Evolutionary conservation across 2,113 vertebrate genomes (phyloP), one percentile per base, ranked within the genome.

Genomic region (Clupea harengus): DNA sequence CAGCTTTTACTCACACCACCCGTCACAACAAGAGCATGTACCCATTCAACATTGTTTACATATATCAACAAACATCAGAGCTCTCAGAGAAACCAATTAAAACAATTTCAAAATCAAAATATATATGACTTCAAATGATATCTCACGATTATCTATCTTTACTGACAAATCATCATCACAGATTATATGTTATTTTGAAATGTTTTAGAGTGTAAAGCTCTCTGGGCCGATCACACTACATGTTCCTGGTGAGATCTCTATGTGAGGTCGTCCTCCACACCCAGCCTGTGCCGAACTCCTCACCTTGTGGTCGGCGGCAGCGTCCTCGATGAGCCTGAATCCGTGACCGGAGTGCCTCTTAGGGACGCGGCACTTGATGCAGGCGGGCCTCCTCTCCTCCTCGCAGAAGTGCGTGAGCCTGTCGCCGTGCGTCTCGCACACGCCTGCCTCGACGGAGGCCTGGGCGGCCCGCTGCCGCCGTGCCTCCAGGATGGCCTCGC

Each of bases 261-360:
- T 54, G 10, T 2, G 47, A 49, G 47, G 47, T 49, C 47, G 10
- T 2, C 47, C 0, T 49, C 6, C 10, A 49, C 6, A 49, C 6
- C 47, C 6, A 4, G 47, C 6, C 44, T 1, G 11, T 83, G 47
- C 20, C 2, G 39, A n/a, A 7, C 10, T 49, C 6, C 28, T 20
- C 86, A 90, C 89, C 89, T 88, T 90, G 47, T 88, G 72, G 3
- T 67, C 45, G 20, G 1, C 22, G n/a, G 86, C 89, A 0, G 85
- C 86, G 52, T 90, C 87, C 39, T 88, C 81, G 13, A 88, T 46
- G 57, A 50, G 72, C 83, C n/a, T 85, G 25, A 85, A 87, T 18
- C 82, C 18, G 86, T 83, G 84, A 0, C 72, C 52, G 11, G 49
- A 1, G 45, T 88, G 87, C 5, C 2, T 18, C 50, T 64, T n/a